A percentile compares a stretch with the other conserved stretches of the same genome.
Conservation (phyloP, 2,113 vertebrate species). For the Corythoichthys intestinalis region DNA sequence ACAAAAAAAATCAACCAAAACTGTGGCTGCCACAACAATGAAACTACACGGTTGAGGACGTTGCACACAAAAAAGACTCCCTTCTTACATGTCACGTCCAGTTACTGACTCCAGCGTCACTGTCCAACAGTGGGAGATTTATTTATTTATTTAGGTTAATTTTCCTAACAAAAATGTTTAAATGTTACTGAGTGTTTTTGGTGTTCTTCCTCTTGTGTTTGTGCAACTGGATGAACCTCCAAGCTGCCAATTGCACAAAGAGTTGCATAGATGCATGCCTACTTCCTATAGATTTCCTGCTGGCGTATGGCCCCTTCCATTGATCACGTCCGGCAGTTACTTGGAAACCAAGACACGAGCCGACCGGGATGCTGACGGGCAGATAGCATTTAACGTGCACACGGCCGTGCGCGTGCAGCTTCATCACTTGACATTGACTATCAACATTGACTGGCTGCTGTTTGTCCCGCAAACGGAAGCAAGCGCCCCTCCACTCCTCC, state of each 20-base stretch:
- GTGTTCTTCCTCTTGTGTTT: not conserved
- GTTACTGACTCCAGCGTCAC: too few species aligned
- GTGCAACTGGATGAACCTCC: conserved; percentile 45
- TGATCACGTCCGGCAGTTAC: conserved; percentile 53
- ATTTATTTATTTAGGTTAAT: too few species aligned
- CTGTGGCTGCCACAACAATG: too few species aligned
- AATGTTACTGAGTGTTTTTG: not conserved
- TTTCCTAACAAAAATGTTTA: too few species aligned
- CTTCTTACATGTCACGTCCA: too few species aligned
- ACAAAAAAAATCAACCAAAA: too few species aligned
- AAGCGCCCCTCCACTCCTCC: not conserved
- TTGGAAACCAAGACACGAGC: conserved; percentile 32
- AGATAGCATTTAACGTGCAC: conserved; percentile 37
- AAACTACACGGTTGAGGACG: too few species aligned
- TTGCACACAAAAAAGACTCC: too few species aligned
- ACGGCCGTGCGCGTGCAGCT: conserved; percentile 1
- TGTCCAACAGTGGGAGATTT: too few species aligned
- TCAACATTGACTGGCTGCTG: conserved; percentile 4
- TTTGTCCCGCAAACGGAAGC: not conserved
- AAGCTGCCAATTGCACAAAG: conserved; percentile 50
- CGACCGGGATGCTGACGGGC: conserved; percentile 31
- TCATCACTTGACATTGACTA: conserved; percentile 1
- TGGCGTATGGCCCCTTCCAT: conserved; percentile 31
- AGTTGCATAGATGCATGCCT: conserved; percentile 38
- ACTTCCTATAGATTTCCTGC: conserved; percentile 57